Evolutionary conservation across 2,888 invertebrate genomes (phyloP).

Genomic region (Caradrina clavipalpis): DNA sequence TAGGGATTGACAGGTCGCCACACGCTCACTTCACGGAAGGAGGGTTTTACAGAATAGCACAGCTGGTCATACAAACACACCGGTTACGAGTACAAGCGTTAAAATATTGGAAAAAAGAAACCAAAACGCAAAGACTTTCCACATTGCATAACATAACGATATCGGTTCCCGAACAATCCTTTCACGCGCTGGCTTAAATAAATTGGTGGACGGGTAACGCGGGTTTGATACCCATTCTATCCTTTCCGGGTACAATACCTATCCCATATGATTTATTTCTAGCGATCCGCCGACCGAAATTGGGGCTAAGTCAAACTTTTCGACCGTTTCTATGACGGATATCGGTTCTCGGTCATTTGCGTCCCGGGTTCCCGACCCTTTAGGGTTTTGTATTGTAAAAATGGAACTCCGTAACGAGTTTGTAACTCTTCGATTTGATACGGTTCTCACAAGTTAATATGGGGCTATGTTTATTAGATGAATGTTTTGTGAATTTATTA

Average conservation of each 20-base stretch:
- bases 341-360: slow-evolving; percentile 53
- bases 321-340: slow-evolving; percentile 56
- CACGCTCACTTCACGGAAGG: too few relatives aligned
- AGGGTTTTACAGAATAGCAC: too few relatives aligned
- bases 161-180: slow-evolving; percentile 55
- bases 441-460: slow-evolving; percentile 19
- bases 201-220: slow-evolving; percentile 66
- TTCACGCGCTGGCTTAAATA: slow-evolving; percentile 70
- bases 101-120: slow-evolving; percentile 6
- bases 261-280: slow-evolving; percentile 77
- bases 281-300: slow-evolving; percentile 64
- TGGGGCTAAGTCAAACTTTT: slow-evolving; percentile 53
- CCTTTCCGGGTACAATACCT: slow-evolving; percentile 64
- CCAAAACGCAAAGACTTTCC: slow-evolving; percentile 11
- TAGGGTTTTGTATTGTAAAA: slow-evolving; percentile 40
- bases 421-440: slow-evolving; percentile 45
- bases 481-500: slow-evolving; percentile 37
- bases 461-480: slow-evolving; percentile 22
- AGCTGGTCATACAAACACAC: too few relatives aligned
- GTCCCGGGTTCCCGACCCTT: slow-evolving; percentile 34
- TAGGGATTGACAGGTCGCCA: too few relatives aligned
- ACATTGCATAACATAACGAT: slow-evolving; percentile 41
- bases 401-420: slow-evolving; percentile 47
- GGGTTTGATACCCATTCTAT: slow-evolving; percentile 52
- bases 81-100: not conserved